Percentiles rank a stretch among this genome's conserved stretches.
Evolutionary conservation across 2,888 invertebrate species (phyloP).

Genomic region (Amphipyra tragopoginis): DNA sequence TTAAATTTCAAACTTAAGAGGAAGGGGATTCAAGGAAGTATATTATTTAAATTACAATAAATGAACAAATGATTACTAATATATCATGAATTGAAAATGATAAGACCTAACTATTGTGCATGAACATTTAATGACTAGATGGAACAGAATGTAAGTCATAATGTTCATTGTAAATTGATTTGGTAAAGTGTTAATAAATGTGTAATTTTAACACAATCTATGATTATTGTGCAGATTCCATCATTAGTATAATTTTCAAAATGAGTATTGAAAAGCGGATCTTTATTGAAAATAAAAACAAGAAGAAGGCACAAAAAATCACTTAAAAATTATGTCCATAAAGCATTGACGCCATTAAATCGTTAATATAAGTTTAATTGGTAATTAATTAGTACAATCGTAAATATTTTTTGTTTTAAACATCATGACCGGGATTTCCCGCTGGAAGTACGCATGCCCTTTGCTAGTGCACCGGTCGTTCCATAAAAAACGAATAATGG

Average conservation of each 20-base stretch:
- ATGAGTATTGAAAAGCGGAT: too few species aligned
- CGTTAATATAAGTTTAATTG: too few species aligned
- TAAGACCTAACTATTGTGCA: not conserved
- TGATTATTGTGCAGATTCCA: too few species aligned
- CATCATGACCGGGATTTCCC: conserved; percentile 37
- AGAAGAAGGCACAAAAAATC: not conserved
- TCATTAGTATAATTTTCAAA: too few species aligned
- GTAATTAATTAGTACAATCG: not conserved
- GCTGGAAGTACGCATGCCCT: conserved; percentile 32
- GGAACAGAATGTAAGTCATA: not conserved
- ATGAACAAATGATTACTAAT: conserved; percentile 1
- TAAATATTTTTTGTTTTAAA: conserved; percentile 4
- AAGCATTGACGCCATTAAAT: too few species aligned
- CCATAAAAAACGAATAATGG: conserved; percentile 10
- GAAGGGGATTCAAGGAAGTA: too few species aligned
- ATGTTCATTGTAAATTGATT: too few species aligned
- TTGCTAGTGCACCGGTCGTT: conserved; percentile 24
- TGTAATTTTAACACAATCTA: too few species aligned
- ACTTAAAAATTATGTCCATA: not conserved
- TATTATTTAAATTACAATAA: conserved; percentile 5
- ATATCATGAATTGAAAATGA: conserved; percentile 6
- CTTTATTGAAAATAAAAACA: too few species aligned
- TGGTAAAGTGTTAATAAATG: too few species aligned
- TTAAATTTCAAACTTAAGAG: too few species aligned
- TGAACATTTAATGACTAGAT: not conserved